Base-by-base conservation (phyloP, 2,888 invertebrate species). In the Lasioglossum villosulum region DNA sequence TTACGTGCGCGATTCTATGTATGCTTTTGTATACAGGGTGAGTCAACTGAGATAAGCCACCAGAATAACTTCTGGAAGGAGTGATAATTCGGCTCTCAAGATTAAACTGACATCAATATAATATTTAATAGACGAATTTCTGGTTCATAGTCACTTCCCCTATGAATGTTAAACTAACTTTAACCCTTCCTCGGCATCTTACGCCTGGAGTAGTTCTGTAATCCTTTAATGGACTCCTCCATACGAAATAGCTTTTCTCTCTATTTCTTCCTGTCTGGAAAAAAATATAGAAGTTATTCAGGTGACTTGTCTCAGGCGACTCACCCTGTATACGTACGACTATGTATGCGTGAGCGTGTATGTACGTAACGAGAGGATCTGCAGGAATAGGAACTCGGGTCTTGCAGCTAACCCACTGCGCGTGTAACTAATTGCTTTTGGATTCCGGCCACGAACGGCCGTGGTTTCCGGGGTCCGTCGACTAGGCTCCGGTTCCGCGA, bases 351-450 rank as follows among this genome's bases (percentile, higher is more conserved):
- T 56, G 73, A n/a, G 71, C 34, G 70, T 63, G 63, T 16, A 16
- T 72, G 66, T 10, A 71, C 48, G 30, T 56, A 74, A 78, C 74
- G 45, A 75, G 82, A 75, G 75, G 70, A 77, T 79, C 63, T 78
- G 78, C 76, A 70, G 70, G 84, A 80, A 80, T 84, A 81, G 86
- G 71, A 82, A 74, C 59, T 68, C 66, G 59, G 84, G 84, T 84
- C 88, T 90, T 85, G 88, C 83, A 87, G 83, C 83, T 84, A 89
- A 87, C 84, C 87, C 79, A 82, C 80, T 89, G 88, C 89, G 90
- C 89, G 90, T 92, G 92, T 88, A 91, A 89, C 92, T 92, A 92
- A 92, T 92, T 92, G 91, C 91, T 87, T 90, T 89, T 86, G 89
- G 90, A 92, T 91, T 91, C 90, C 88, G 89, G 89, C 91, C 91